These are phyloP conservation scores for Metacarcinus magister DNA, from an alignment of 2,888 invertebrate genomes.

Conservation along the genomic window DNA sequence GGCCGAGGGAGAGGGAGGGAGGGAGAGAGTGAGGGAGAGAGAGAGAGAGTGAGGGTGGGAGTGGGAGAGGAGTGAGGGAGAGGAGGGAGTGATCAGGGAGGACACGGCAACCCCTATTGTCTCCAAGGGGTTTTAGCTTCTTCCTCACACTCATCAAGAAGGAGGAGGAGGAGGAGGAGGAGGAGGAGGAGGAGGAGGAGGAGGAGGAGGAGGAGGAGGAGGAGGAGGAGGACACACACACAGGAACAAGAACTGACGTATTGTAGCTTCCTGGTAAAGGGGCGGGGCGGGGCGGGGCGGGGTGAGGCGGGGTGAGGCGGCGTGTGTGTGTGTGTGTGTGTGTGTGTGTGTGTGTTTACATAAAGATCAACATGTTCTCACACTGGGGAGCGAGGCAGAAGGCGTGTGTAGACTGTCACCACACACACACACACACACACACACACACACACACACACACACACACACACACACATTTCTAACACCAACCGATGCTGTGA, in stretches of 20 bases:
- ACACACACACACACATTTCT: slow-evolving; percentile 10
- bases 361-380: slow-evolving; percentile 12
- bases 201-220: no score
- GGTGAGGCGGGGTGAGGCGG: neutral
- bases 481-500: neutral
- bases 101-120: neutral
- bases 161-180: neutral
- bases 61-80: neutral
- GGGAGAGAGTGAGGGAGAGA: neutral
- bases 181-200: neutral
- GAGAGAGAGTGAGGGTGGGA: neutral
- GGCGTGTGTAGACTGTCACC: neutral
- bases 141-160: neutral
- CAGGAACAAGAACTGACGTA: no score
- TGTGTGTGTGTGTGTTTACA: neutral
- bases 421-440: slow-evolving; percentile 47
- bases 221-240: neutral
- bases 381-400: neutral
- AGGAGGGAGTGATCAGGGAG: neutral
- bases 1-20: neutral
- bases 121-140: neutral
- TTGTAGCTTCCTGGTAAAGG: no score
- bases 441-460: slow-evolving; percentile 53
- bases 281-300: slow-evolving; percentile 27
- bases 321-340: neutral